phyloP scores from a whole-genome alignment of 1,140 invertebrate species.

The Triops cancriformis region DNA sequence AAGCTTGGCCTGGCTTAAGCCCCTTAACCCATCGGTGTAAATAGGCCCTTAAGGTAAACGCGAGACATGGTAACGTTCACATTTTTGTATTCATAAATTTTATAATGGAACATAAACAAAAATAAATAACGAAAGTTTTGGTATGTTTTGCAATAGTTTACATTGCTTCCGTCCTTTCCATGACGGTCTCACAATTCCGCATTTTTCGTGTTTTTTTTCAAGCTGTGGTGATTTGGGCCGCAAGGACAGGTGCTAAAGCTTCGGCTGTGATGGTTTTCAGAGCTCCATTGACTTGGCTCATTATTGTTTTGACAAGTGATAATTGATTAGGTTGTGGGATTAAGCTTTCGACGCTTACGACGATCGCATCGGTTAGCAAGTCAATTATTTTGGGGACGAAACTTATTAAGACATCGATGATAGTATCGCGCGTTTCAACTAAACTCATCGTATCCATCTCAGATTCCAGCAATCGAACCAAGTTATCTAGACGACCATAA shows the following conservation, averaged over 20 bases:
- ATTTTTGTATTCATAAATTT: no score
- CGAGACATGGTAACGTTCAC: no score
- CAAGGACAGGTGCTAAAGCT: not conserved
- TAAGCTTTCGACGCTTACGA: not conserved
- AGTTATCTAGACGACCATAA: no score
- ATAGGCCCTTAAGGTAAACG: no score
- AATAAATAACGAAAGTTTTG: no score
- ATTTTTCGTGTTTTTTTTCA: not conserved
- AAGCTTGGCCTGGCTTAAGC: no score
- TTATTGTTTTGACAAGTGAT: not conserved
- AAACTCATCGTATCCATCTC: not conserved
- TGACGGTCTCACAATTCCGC: not conserved
- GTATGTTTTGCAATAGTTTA: not conserved
- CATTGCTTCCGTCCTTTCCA: not conserved
- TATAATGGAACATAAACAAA: no score
- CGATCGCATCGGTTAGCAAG: not conserved
- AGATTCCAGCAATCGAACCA: not conserved
- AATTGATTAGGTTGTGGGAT: not conserved
- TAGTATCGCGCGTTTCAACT: not conserved
- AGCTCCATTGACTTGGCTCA: not conserved
- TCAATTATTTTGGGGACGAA: not conserved
- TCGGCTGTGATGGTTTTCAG: not conserved
- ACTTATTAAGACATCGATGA: not conserved
- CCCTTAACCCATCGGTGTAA: no score
- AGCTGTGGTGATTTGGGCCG: not conserved